A percentile compares a stretch with the other conserved stretches of the same genome.
These are phyloP conservation scores for Herminia tarsipennalis DNA, from an alignment of 2,888 invertebrate genomes.

Conservation along the genomic window DNA sequence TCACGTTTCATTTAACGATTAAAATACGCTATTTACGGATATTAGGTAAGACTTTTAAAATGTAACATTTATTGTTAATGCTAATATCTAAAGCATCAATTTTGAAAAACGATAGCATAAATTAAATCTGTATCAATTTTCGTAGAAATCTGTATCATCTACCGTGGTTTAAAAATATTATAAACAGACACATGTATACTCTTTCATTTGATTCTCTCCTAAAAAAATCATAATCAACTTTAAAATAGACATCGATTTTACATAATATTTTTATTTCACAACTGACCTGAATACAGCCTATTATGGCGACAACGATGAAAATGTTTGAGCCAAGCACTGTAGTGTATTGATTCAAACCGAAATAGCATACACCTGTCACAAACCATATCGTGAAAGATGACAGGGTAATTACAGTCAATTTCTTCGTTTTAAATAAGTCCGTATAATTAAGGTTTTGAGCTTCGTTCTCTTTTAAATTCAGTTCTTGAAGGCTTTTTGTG, in stretches of 20 bases:
- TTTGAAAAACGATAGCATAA: no score
- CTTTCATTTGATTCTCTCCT: no score
- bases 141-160: no score
- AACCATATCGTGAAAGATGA: conserved; percentile 52
- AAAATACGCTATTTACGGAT: no score
- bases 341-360: conserved; percentile 60
- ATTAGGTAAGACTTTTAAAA: no score
- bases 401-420: conserved; percentile 46
- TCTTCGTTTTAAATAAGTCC: conserved; percentile 56
- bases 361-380: conserved; percentile 54
- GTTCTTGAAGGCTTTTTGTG: conserved; percentile 41
- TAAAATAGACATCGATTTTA: not conserved
- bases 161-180: no score
- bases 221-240: not conserved
- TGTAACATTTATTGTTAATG: no score
- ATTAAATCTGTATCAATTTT: no score
- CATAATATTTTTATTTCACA: not conserved
- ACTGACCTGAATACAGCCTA: conserved; percentile 61
- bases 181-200: no score
- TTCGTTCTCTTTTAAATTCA: conserved; percentile 44
- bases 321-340: conserved; percentile 54
- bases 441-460: conserved; percentile 41
- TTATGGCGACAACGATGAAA: conserved; percentile 49
- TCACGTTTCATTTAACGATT: no score
- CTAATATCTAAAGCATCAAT: no score